These are phyloP conservation scores for Metacarcinus magister DNA, from an alignment of 2,888 invertebrate genomes.

Conservation along the genomic window DNA sequence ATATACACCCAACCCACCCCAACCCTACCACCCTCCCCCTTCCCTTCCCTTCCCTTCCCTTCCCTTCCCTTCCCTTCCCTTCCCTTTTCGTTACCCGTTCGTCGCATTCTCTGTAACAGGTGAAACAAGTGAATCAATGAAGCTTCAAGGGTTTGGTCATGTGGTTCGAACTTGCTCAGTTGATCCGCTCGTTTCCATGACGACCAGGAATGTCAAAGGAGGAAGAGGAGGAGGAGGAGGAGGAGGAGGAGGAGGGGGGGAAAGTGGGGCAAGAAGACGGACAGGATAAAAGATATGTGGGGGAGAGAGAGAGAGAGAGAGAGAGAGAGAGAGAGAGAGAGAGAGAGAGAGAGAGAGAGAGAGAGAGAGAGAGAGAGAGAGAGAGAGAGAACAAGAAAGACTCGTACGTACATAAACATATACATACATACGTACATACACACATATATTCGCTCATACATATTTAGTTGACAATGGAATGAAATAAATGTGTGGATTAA, in stretches of 20 bases:
- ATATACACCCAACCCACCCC: no score
- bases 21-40: no score
- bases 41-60: neutral
- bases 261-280: neutral
- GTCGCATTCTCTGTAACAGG: neutral
- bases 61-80: neutral
- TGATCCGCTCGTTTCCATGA: neutral
- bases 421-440: neutral
- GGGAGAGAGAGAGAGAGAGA: constrained; percentile 47
- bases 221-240: neutral
- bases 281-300: neutral
- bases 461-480: neutral
- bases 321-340: constrained; percentile 62
- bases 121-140: neutral
- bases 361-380: constrained; percentile 61
- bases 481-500: no score
- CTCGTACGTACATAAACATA: neutral
- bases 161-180: neutral
- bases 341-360: constrained; percentile 65
- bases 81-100: neutral
- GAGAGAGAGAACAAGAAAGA: neutral
- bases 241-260: neutral
- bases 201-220: neutral
- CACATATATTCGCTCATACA: neutral
- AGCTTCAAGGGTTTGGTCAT: neutral